Evolutionary conservation across 2,888 invertebrate species (phyloP).

Genomic region (Cataglyphis rosenhaueri): DNA sequence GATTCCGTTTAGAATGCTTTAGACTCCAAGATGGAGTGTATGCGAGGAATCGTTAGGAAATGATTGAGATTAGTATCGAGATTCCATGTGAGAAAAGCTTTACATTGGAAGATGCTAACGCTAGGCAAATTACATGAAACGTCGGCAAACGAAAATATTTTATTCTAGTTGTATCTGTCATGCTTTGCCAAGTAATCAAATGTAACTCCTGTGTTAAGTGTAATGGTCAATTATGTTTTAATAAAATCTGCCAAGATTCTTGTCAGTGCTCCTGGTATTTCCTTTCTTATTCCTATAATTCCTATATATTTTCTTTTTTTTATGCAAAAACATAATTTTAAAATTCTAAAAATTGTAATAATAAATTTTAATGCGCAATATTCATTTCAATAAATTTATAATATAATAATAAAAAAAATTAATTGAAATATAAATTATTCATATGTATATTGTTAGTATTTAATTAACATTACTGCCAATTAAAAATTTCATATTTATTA

Average conservation of each 20-base stretch:
- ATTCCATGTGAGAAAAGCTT: conserved; percentile 42
- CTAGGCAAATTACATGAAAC: conserved; percentile 40
- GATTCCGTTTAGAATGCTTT: conserved; percentile 21
- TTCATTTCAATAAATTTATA: not conserved
- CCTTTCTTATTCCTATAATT: not conserved
- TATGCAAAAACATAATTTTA: not conserved
- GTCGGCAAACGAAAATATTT: conserved; percentile 70
- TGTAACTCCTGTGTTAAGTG: conserved; percentile 80
- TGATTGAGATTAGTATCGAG: conserved; percentile 12
- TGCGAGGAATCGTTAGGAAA: conserved; percentile 39
- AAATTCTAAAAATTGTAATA: not conserved
- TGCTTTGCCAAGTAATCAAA: conserved; percentile 80
- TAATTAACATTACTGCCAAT: not conserved
- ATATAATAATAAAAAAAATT: not conserved
- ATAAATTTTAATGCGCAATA: not conserved
- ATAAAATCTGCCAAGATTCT: conserved; percentile 80
- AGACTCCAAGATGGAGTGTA: conserved; percentile 17
- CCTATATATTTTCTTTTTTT: not conserved
- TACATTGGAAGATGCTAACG: conserved; percentile 35
- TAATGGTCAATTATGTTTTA: conserved; percentile 82
- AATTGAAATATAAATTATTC: not conserved
- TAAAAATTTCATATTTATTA: not conserved
- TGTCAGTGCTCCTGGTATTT: conserved; percentile 45
- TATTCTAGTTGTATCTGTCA: conserved; percentile 79
- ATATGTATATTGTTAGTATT: not conserved